Conservation (phyloP, 2,113 vertebrate species). For the Gopherus evgoodei region DNA sequence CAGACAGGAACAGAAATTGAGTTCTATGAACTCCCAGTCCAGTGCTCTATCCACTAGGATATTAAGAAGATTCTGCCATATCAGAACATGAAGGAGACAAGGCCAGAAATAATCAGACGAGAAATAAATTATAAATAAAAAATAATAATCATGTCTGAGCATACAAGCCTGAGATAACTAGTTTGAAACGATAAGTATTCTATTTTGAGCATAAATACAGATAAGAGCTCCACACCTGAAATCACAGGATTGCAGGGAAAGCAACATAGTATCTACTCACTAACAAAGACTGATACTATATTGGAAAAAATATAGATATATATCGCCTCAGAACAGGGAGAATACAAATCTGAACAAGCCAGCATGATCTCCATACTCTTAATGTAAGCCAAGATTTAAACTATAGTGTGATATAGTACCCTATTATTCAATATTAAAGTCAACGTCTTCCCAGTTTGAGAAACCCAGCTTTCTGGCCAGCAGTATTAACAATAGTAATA, state of each 20-base stretch:
- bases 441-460: not conserved
- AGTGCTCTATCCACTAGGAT: not conserved
- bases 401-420: too few species aligned
- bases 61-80: not conserved
- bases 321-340: not conserved
- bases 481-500: not conserved
- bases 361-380: rapidly evolving
- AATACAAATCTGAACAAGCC: rapidly evolving
- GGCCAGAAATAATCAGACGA: not conserved
- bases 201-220: not conserved
- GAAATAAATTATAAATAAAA: too few species aligned
- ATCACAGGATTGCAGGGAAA: rapidly evolving
- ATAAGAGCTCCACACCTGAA: not conserved
- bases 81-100: not conserved
- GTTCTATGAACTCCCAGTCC: not conserved
- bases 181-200: not conserved
- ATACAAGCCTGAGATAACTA: rapidly evolving
- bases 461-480: not conserved
- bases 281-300: not conserved
- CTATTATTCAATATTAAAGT: not conserved
- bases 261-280: rapidly evolving
- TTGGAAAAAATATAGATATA: not conserved
- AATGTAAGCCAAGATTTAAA: rapidly evolving
- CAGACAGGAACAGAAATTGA: not conserved
- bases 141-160: rapidly evolving